Base-by-base conservation (phyloP, 1,140 invertebrate species). In the Lucilia sericata region DNA sequence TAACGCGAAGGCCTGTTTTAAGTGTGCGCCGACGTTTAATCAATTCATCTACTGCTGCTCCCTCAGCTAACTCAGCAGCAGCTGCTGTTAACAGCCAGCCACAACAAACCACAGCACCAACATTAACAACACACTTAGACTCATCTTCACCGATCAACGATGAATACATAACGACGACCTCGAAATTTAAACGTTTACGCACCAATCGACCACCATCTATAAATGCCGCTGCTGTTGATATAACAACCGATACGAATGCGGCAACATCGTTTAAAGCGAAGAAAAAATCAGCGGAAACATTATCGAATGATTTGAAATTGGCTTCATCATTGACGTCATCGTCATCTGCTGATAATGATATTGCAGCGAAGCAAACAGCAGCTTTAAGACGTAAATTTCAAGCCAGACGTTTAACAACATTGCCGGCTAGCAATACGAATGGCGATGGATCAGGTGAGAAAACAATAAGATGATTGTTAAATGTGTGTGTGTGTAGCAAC, bases 1-100 rank as follows among this genome's bases (percentile, higher is more conserved):
- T 86, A 55, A 87, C 88, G 60, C 88, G 88, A 34, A 87, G 89
- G 42, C 89, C 89, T 30, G 87, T 89, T 85, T 51, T 90, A 75
- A 90, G 89, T 49, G 89, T 90, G 82, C 89, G 89, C 85, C 87
- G 87, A 55, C 89, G 89, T 81, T 86, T 89, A 86, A 89, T 90
- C 75, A 90, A 90, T 83, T 82, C 86, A 36, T 87, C 88, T 21
- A 84, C 85, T 49, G 74, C 75, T 34, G 19, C 82, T 78, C 51
- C 84, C 74, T 25, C 82, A 51, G 75, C 65, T 36, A 74, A 21
- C 19, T 10, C 21, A 14, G 34, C 87, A 36, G 87, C 88, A 34
- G 85, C 85, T 51, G 34, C 84, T 30, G 1, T 30, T 30, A 81
- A 12, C 81, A 76, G 17, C 49, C 42, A 82, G 21, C 80, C 55